These are phyloP conservation scores for Rhopalosiphum maidis DNA, from an alignment of 1,140 invertebrate genomes.

Conservation along the genomic window DNA sequence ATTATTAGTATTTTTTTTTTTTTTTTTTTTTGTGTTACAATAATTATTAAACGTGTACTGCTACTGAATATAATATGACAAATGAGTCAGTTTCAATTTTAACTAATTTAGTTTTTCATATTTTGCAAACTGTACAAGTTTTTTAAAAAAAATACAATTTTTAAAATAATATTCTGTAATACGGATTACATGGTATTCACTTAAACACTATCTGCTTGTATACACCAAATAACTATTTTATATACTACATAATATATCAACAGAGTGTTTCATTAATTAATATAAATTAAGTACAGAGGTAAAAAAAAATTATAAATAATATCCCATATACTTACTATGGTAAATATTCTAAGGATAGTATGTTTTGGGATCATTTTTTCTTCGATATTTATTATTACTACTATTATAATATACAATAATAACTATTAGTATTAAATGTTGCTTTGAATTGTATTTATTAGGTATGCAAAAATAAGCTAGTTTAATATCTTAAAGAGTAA, in stretches of 20 bases:
- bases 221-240: neutral
- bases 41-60: neutral
- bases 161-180: neutral
- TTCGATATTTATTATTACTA: neutral
- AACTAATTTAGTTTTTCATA: neutral
- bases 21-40: neutral
- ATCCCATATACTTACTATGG: neutral
- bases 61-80: neutral
- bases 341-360: neutral
- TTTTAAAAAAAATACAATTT: neutral
- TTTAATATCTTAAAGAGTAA: too few species aligned
- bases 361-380: neutral
- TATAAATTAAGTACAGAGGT: neutral
- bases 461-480: neutral
- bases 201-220: neutral
- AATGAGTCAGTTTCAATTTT: neutral
- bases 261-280: neutral
- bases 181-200: neutral
- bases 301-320: neutral
- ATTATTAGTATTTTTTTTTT: neutral
- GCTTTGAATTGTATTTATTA: neutral
- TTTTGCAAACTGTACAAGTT: neutral
- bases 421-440: neutral
- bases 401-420: neutral
- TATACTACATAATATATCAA: neutral